These are phyloP conservation scores for Orestias chungarensis DNA, from an alignment of 2,797 vertebrate species.

Conservation along the genomic window DNA sequence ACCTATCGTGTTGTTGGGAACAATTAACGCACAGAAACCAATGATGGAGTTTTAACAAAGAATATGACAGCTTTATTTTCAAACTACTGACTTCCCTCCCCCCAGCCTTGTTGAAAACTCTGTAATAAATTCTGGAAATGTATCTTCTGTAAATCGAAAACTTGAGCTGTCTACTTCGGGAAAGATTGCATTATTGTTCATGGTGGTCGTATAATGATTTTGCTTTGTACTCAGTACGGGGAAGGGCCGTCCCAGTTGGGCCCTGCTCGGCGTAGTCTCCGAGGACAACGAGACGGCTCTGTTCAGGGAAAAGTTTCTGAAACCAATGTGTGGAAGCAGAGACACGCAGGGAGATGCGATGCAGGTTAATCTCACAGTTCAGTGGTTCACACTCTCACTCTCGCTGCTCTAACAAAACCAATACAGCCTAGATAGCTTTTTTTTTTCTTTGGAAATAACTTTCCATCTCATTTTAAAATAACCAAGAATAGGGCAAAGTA, in stretches of 20 bases:
- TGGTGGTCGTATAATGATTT: not conserved
- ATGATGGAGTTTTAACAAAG: not conserved
- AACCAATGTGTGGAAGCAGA: conserved; percentile 56
- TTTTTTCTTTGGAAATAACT: not conserved
- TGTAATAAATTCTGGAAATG: not conserved
- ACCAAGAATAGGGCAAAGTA: not conserved
- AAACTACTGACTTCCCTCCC: not conserved
- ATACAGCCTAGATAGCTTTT: not conserved
- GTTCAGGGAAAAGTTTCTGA: conserved; percentile 83
- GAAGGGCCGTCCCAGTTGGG: conserved; percentile 80
- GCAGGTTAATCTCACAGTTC: conserved; percentile 56
- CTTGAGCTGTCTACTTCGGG: not conserved
- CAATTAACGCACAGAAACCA: not conserved
- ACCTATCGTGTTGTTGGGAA: not conserved
- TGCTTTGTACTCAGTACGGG: conserved; percentile 67
- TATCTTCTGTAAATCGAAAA: not conserved
- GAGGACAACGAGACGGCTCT: conserved; percentile 78
- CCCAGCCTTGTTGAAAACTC: not conserved
- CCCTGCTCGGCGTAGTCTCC: conserved; percentile 76
- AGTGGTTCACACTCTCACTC: not conserved
- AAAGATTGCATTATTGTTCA: not conserved
- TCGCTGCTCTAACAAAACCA: not conserved
- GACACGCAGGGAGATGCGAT: conserved; percentile 25
- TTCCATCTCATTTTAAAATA: not conserved
- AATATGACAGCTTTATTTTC: not conserved